Base-by-base conservation (phyloP, 2,888 invertebrate genomes). In the Epinotia brunnichana region DNA sequence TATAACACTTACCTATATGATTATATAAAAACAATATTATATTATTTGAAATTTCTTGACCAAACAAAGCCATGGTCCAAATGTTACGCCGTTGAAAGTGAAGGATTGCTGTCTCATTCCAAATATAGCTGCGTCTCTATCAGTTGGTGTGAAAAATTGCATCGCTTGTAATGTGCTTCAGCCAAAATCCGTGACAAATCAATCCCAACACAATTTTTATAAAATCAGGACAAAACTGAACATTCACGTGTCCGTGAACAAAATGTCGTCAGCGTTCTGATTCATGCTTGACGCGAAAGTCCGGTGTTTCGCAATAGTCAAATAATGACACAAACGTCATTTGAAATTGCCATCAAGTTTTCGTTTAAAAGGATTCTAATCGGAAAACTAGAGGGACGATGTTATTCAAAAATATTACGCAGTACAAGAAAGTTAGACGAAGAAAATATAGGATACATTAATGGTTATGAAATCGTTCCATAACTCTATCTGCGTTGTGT, bases 381-480 rank as follows among this genome's bases (percentile, higher is more conserved):
- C n/a, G 7, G 48, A 48, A 48, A 48, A 48, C n/a, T 15, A n/a
- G n/a, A 5, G 48, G 48, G 13, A 48, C 4, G 48, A n/a, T 48
- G 48, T 48, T n/a, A 35, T n/a, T 7, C 15, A 48, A 48, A 48
- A 48, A 48, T 48, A 48, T 48, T 5, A 48, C 13, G 3, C 41
- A n/a, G 11, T 10, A 10, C 0, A 44, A 44, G 48, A 13, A 13
- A 13, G 13, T 48, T 15, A n/a, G 48, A 48, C 48, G 1, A 17
- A 19, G 10, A 9, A n/a, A 51, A 39, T 13, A 19, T 39, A 13
- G 7, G 21, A 9, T 61, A 24, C n/a, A 24, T 48, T 63, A 29
- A 63, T 48, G 24, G 62, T n/a, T 29, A 63, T 51, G 11, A 63
- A 63, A 51, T 63, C 29, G 51, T 11, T 29, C 29, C 4, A 63